These are phyloP conservation scores for Endotricha flammealis DNA, from an alignment of 2,888 invertebrate genomes.

Conservation along the genomic window DNA sequence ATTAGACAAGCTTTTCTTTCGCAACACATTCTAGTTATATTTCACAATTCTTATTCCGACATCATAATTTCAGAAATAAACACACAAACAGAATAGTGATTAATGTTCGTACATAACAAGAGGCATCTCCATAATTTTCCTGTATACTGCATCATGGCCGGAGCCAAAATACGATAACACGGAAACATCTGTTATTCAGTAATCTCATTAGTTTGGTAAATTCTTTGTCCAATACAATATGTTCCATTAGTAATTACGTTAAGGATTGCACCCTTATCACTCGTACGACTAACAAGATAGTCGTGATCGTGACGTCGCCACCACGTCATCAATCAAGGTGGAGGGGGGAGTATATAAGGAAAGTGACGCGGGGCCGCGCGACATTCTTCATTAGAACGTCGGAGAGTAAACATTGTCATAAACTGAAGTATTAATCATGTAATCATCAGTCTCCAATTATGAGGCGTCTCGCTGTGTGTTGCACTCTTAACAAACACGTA, in stretches of 20 bases:
- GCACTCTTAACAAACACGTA: no score
- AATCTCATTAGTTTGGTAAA: conserved; percentile 11
- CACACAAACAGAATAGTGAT: no score
- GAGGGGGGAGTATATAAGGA: conserved; percentile 40
- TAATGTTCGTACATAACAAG: no score
- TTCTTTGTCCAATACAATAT: conserved; percentile 13
- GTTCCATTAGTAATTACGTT: conserved; percentile 32
- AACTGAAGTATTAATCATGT: conserved; percentile 51
- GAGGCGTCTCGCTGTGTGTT: no score
- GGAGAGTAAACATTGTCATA: conserved; percentile 36
- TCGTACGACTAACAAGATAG: conserved; percentile 33
- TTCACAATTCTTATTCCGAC: no score
- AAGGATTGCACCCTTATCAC: conserved; percentile 57
- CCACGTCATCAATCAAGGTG: conserved; percentile 64
- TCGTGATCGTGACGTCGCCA: conserved; percentile 50
- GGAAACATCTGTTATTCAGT: conserved; percentile 5
- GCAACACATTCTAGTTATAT: no score
- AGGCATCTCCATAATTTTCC: no score
- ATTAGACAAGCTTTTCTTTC: no score
- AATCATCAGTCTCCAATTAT: not conserved
- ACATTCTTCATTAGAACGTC: conserved; percentile 58
- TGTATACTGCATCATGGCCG: no score
- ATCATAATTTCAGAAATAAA: no score
- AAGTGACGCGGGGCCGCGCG: conserved; percentile 34
- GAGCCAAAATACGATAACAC: not conserved